Evolutionary conservation across 2,113 vertebrate species (phyloP).

Genomic region (Clupea harengus): DNA sequence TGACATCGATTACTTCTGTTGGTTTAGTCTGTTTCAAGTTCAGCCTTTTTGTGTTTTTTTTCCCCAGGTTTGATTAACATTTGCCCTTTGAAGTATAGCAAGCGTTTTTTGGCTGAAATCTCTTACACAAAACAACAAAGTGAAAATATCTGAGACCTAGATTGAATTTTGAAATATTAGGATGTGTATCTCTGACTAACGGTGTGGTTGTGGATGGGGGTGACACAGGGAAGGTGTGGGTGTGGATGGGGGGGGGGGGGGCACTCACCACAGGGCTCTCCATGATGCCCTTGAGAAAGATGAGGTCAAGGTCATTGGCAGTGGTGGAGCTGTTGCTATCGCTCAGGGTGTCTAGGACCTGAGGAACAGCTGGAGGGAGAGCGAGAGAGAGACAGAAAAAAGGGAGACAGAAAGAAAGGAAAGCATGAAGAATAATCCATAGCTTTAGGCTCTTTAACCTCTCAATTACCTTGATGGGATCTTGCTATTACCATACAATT

Average conservation of each 20-base stretch:
- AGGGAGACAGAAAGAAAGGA: neutral
- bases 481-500: no score
- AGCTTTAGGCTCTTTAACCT: neutral
- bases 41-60: neutral
- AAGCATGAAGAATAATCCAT: neutral
- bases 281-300: conserved; percentile 95
- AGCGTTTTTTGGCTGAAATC: neutral
- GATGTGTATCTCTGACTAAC: no score
- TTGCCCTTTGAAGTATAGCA: neutral
- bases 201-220: neutral
- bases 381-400: neutral
- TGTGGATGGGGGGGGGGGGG: neutral
- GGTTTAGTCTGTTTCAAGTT: neutral
- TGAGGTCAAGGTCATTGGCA: conserved; percentile 88
- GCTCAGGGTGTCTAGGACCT: conserved; percentile 84
- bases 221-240: neutral
- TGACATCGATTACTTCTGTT: neutral
- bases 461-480: no score
- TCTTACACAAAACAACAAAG: neutral
- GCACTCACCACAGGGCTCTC: conserved; percentile 77
- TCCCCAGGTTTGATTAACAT: neutral
- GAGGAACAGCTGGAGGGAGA: conserved; percentile 72
- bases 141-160: neutral
- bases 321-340: conserved; percentile 84
- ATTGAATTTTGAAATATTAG: no score